These are phyloP conservation scores for Drosophila colorata DNA, from an alignment of 2,888 invertebrate species.

Conservation along the genomic window DNA sequence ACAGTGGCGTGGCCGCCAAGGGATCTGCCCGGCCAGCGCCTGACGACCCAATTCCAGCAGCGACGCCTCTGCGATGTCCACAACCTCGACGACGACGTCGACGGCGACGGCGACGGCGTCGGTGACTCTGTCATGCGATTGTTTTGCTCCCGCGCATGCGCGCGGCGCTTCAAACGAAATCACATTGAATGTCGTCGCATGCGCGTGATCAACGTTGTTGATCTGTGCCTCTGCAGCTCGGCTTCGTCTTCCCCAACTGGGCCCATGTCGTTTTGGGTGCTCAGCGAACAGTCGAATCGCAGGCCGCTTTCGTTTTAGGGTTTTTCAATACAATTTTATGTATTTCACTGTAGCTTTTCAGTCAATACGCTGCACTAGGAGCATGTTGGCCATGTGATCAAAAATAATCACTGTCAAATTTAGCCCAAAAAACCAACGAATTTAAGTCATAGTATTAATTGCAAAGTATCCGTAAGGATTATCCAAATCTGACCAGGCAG, in stretches of 20 bases:
- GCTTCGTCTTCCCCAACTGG: slow-evolving; percentile 8
- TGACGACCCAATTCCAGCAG: slow-evolving; percentile 63
- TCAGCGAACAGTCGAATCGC: slow-evolving; percentile 39
- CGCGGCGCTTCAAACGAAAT: slow-evolving; percentile 81
- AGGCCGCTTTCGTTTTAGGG: slow-evolving; percentile 75
- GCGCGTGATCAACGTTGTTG: slow-evolving; percentile 82
- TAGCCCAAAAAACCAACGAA: no score
- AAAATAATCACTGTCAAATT: no score
- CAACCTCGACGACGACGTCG: slow-evolving; percentile 23
- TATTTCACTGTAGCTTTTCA: slow-evolving; percentile 56
- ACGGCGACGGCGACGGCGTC: slow-evolving; percentile 22
- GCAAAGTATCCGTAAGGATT: no score
- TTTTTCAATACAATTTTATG: slow-evolving; percentile 74
- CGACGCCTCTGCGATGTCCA: slow-evolving; percentile 63
- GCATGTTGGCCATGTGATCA: background rate
- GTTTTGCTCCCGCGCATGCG: slow-evolving; percentile 81
- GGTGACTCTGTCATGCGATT: slow-evolving; percentile 67
- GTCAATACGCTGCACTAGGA: slow-evolving; percentile 45
- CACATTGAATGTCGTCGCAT: slow-evolving; percentile 81
- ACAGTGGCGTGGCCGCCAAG: slow-evolving; percentile 61
- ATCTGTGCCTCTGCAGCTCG: slow-evolving; percentile 61
- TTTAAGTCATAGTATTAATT: no score
- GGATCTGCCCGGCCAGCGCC: slow-evolving; percentile 44
- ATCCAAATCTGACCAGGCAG: no score
- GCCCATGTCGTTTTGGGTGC: slow-evolving; percentile 61